These are phyloP conservation scores for Thereva unica DNA, from an alignment of 2,888 invertebrate species.

Conservation along the genomic window DNA sequence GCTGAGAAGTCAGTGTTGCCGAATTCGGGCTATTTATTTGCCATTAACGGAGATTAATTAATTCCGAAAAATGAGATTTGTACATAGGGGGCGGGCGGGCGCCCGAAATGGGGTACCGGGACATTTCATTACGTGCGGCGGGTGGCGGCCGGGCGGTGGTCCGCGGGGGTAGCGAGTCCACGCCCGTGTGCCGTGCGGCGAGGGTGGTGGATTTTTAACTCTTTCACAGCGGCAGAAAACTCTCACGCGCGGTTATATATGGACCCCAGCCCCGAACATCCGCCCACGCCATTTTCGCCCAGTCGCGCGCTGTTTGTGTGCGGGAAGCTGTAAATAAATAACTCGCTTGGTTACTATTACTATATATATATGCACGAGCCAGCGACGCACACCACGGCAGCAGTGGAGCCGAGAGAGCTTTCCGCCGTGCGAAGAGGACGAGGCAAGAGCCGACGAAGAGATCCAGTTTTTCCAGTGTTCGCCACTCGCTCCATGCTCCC, in stretches of 20 bases:
- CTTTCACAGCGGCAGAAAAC: slow-evolving; percentile 22
- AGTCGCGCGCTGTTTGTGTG: background rate
- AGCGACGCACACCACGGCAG: slow-evolving; percentile 16
- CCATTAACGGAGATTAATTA: slow-evolving; percentile 42
- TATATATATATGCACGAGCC: slow-evolving; percentile 18
- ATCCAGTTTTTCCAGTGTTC: background rate
- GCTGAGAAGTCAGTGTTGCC: slow-evolving; percentile 33
- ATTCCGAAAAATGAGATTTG: slow-evolving; percentile 41
- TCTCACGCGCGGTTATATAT: slow-evolving; percentile 22
- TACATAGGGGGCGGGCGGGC: slow-evolving; percentile 10
- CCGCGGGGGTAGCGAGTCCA: slow-evolving; percentile 19
- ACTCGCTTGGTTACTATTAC: background rate
- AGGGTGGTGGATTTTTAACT: slow-evolving; percentile 32
- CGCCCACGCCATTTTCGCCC: slow-evolving; percentile 33
- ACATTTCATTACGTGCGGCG: slow-evolving; percentile 26
- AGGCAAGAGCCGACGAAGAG: background rate
- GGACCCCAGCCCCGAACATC: slow-evolving; percentile 31
- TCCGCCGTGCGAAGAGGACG: background rate
- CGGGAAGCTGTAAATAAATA: slow-evolving; percentile 28
- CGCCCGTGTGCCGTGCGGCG: slow-evolving; percentile 16
- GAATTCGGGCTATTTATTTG: slow-evolving; percentile 40
- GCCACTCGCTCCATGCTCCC: background rate
- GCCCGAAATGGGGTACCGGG: slow-evolving; percentile 16
- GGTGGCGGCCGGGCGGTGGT: background rate
- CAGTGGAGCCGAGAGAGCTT: slow-evolving; percentile 18